phyloP scores from a whole-genome alignment of 37 sponge, comb jelly and placozoan species.

The Chondrilla cf. caribensis region DNA sequence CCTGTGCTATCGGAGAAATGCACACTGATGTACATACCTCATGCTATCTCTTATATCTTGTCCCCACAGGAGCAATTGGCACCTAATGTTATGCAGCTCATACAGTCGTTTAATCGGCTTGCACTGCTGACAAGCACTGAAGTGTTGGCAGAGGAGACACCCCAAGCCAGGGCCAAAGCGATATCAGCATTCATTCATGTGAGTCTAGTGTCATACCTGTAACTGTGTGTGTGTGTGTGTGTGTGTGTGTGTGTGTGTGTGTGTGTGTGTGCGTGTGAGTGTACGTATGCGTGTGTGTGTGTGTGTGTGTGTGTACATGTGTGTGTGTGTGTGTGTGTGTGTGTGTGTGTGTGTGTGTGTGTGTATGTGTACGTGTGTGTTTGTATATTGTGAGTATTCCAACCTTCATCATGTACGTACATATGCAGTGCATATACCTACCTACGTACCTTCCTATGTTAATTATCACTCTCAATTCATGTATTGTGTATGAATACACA shows the following conservation, averaged over 20 bases:
- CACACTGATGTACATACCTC: no score
- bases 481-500: no score
- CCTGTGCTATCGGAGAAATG: no score
- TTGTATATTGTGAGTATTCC: not conserved
- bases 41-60: no score
- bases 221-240: not conserved
- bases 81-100: slow-evolving; percentile 74
- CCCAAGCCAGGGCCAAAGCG: slow-evolving; percentile 55
- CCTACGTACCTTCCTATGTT: no score
- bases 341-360: slow-evolving; percentile 41
- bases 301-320: slow-evolving; percentile 9
- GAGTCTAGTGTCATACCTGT: not conserved
- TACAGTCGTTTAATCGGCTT: slow-evolving; percentile 62
- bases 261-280: slow-evolving; percentile 13
- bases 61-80: slow-evolving; percentile 31
- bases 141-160: slow-evolving; percentile 57
- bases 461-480: no score
- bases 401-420: not conserved
- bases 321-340: slow-evolving; percentile 17
- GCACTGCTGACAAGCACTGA: slow-evolving; percentile 66
- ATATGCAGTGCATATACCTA: no score
- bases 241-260: slow-evolving; percentile 4
- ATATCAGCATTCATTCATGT: slow-evolving; percentile 71
- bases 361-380: not conserved
- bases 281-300: slow-evolving; percentile 14